phyloP scores from a whole-genome alignment of 2,113 vertebrate species.

The Takifugu bimaculatus region DNA sequence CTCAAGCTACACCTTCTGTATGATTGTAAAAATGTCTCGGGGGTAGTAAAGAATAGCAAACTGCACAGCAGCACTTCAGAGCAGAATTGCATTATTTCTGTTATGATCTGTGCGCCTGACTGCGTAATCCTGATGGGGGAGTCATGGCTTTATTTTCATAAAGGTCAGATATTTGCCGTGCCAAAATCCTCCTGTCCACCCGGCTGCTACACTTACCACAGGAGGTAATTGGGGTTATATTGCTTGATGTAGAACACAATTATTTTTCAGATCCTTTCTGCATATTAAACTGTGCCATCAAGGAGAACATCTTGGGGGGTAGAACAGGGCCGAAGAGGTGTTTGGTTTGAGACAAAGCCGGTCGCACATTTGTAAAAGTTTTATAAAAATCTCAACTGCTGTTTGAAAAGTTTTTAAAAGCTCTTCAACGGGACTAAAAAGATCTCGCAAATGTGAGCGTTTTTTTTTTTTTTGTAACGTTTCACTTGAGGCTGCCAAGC shows the following conservation, averaged over 20 bases:
- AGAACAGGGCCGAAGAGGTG: constrained; percentile 5
- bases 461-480: constrained; percentile 1
- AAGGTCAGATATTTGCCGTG: constrained; percentile 28
- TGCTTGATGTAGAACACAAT: constrained; percentile 59
- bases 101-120: constrained; percentile 14
- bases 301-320: constrained; percentile 42
- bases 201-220: constrained; percentile 12
- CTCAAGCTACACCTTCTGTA: constrained; percentile 26
- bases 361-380: constrained; percentile 34
- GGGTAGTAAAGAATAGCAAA: constrained; percentile 1
- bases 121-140: constrained; percentile 31
- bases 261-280: constrained; percentile 55
- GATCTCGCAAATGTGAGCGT: background rate
- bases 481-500: constrained; percentile 8
- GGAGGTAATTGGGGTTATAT: constrained; percentile 62
- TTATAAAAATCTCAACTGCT: constrained; percentile 27
- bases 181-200: constrained; percentile 9
- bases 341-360: no score
- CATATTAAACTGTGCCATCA: constrained; percentile 49
- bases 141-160: constrained; percentile 30
- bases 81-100: background rate
- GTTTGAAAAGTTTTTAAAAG: constrained; percentile 28
- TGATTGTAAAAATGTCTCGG: background rate
- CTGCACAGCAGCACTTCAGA: background rate
- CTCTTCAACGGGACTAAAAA: background rate